These are phyloP conservation scores for Rhincodon typus DNA, from an alignment of 2,797 vertebrate genomes.

Conservation along the genomic window DNA sequence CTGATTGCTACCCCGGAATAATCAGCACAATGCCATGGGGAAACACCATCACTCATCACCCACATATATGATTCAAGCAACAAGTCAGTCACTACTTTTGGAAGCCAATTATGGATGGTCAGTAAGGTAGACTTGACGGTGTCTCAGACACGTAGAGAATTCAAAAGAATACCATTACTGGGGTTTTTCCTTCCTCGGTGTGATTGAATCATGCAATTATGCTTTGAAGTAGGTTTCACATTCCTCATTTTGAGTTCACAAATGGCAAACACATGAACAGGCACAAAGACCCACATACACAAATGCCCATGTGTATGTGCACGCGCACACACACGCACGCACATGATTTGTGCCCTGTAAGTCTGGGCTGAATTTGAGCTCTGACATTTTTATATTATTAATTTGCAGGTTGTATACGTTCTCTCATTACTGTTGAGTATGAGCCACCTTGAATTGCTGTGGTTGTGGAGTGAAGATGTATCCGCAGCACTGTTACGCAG, in stretches of 20 bases:
- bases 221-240: too few relatives aligned
- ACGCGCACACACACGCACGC: too few relatives aligned
- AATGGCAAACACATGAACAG: too few relatives aligned
- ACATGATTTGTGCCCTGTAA: too few relatives aligned
- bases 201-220: too few relatives aligned
- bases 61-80: not conserved
- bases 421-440: not conserved
- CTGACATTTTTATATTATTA: not conserved
- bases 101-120: not conserved
- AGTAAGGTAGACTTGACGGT: not conserved
- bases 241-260: too few relatives aligned
- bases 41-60: not conserved
- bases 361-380: not conserved
- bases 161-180: too few relatives aligned
- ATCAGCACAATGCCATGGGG: not conserved
- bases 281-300: too few relatives aligned
- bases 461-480: not conserved
- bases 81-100: not conserved
- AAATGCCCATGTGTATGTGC: too few relatives aligned
- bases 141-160: too few relatives aligned
- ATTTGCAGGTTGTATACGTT: not conserved
- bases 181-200: too few relatives aligned
- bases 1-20: not conserved
- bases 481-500: not conserved
- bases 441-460: not conserved